phyloP scores from a whole-genome alignment of 2,113 vertebrate species.

The Tretioscincus oriximinensis region DNA sequence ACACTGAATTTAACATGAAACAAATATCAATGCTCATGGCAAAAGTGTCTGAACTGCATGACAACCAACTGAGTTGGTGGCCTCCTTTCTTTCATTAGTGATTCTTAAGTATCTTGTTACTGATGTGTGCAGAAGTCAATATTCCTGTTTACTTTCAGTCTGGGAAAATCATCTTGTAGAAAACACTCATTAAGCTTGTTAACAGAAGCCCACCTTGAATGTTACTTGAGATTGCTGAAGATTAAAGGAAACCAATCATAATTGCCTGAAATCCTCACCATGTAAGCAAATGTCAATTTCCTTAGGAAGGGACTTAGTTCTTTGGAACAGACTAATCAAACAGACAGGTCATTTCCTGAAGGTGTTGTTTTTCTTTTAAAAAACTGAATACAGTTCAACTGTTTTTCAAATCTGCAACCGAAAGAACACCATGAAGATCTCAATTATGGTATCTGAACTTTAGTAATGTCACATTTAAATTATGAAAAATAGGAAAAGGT shows the following conservation, averaged over 20 bases:
- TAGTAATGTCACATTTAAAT: neutral
- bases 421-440: neutral
- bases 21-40: neutral
- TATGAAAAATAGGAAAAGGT: neutral
- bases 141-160: constrained; percentile 31
- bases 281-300: neutral
- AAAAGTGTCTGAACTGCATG: neutral
- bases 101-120: neutral
- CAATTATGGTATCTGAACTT: neutral
- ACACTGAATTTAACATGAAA: neutral
- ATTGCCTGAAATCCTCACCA: neutral
- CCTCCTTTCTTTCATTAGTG: constrained; percentile 5
- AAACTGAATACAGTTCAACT: neutral
- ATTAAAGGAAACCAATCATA: neutral
- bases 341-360: neutral
- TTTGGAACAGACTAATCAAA: neutral
- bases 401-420: neutral
- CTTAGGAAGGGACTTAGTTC: neutral
- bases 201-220: constrained; percentile 9
- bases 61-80: neutral
- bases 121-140: constrained; percentile 13
- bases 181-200: neutral
- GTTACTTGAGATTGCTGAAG: constrained; percentile 5
- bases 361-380: neutral
- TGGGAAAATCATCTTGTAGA: constrained; percentile 25